Evolutionary conservation across 2,888 invertebrate species (phyloP).

Genomic region (Antheraea assamensis): DNA sequence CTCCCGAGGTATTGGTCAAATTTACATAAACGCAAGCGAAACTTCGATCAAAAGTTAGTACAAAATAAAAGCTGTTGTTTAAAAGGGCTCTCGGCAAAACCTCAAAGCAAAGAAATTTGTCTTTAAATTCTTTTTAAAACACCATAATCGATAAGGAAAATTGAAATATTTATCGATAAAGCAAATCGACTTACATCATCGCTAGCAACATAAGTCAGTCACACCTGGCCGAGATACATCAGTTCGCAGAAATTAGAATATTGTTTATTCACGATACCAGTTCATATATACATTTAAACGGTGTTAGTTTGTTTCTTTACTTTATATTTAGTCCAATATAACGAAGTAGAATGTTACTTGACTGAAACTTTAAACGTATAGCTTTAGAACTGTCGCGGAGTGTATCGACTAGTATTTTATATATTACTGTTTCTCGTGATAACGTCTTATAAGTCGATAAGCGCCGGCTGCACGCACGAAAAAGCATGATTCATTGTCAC

Average conservation of each 20-base stretch:
- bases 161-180: conserved; percentile 16
- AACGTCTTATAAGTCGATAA: too few relatives aligned
- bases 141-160: conserved; percentile 23
- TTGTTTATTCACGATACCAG: conserved; percentile 54
- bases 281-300: not conserved
- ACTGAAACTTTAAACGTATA: not conserved
- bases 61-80: too few relatives aligned
- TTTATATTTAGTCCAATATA: conserved; percentile 19
- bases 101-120: too few relatives aligned
- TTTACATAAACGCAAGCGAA: too few relatives aligned
- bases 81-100: too few relatives aligned
- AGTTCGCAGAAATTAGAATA: conserved; percentile 44
- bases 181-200: conserved; percentile 25
- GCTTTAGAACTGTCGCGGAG: not conserved
- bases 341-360: not conserved
- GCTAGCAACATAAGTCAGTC: conserved; percentile 37
- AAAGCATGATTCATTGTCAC: too few relatives aligned
- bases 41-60: too few relatives aligned
- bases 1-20: too few relatives aligned
- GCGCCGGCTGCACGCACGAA: too few relatives aligned
- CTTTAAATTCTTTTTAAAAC: too few relatives aligned
- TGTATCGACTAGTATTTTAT: not conserved
- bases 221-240: conserved; percentile 49
- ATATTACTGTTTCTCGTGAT: too few relatives aligned
- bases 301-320: conserved; percentile 3